Conservation (phyloP, 2,888 invertebrate species). For the Pyrocoelia pectoralis region DNA sequence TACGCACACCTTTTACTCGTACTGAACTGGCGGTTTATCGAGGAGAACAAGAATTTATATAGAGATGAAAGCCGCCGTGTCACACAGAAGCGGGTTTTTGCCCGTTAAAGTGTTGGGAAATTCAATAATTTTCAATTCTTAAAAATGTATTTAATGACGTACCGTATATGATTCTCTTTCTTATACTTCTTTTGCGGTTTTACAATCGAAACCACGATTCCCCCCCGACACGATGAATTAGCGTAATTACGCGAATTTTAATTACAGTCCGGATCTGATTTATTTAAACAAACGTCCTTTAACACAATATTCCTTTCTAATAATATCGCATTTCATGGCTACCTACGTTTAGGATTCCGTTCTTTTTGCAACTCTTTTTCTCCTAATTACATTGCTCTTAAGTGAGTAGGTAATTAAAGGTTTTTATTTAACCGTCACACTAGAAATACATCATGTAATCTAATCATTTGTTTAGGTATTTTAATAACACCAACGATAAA, state of each 20-base stretch:
- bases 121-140: conserved; percentile 17
- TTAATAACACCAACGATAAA: too few relatives aligned
- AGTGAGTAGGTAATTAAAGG: background rate
- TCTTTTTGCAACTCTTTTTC: background rate
- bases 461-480: too few relatives aligned
- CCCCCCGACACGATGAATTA: background rate
- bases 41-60: conserved; percentile 37
- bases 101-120: conserved; percentile 22
- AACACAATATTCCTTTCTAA: conserved; percentile 12
- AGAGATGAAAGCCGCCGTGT: conserved; percentile 25
- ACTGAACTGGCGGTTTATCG: conserved; percentile 33
- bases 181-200: background rate
- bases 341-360: background rate
- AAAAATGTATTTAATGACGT: background rate
- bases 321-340: background rate
- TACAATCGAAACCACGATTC: background rate
- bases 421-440: too few relatives aligned
- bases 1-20: conserved; percentile 24
- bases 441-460: too few relatives aligned
- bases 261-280: background rate
- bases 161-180: too few relatives aligned
- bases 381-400: background rate
- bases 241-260: background rate
- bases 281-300: conserved; percentile 7
- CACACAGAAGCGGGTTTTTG: conserved; percentile 31